Conservation (phyloP, 1,140 invertebrate species). For the Campoletis sonorensis region DNA sequence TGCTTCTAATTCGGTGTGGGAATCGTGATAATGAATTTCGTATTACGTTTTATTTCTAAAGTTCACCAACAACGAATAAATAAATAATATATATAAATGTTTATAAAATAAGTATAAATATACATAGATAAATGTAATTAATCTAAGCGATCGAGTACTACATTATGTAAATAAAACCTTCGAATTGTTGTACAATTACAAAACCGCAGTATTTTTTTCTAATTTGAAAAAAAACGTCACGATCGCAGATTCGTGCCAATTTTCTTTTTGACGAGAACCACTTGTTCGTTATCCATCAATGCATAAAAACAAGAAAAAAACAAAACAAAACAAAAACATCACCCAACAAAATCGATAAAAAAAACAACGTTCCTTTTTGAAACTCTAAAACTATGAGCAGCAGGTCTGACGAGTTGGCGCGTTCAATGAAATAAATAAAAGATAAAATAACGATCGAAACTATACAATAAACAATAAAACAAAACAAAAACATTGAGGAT, state of each 20-base stretch:
- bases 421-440: conserved; percentile 14
- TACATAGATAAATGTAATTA: conserved; percentile 22
- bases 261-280: no score
- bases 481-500: conserved; percentile 53
- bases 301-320: neutral
- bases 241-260: neutral
- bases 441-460: neutral
- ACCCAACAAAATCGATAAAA: no score
- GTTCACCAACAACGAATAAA: conserved; percentile 27
- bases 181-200: neutral
- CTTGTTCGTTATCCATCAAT: neutral
- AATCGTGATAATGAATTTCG: conserved; percentile 20
- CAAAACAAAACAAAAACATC: neutral
- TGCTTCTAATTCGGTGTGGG: neutral
- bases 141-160: conserved; percentile 13
- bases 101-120: conserved; percentile 28
- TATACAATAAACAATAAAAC: conserved; percentile 10
- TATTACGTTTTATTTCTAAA: conserved; percentile 48
- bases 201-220: neutral
- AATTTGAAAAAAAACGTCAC: neutral
- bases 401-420: conserved; percentile 20
- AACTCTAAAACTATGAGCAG: neutral
- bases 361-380: neutral
- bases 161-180: conserved; percentile 49
- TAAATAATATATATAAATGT: no score